Conservation (phyloP, 1,140 invertebrate species). For the Pseudachorutes palmiensis region DNA sequence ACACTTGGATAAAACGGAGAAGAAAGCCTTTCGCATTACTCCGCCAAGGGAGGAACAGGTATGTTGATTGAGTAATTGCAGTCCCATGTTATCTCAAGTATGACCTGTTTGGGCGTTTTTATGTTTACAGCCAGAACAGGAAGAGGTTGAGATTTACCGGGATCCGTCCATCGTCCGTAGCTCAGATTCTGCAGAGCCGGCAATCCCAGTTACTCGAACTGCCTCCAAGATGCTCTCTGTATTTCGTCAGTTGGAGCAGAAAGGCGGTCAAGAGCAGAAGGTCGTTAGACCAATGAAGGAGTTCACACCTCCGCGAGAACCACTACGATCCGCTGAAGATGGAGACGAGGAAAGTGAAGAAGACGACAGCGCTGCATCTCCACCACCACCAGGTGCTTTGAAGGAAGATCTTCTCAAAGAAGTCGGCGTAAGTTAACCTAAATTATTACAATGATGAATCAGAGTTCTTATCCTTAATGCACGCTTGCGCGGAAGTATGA, state of each 20-base stretch:
- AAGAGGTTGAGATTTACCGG: slow-evolving; percentile 63
- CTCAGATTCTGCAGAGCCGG: slow-evolving; percentile 51
- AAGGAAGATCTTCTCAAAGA: slow-evolving; percentile 55
- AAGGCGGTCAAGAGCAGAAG: slow-evolving; percentile 40
- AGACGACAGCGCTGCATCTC: slow-evolving; percentile 42
- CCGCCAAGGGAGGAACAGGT: slow-evolving; percentile 66
- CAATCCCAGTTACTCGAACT: slow-evolving; percentile 57
- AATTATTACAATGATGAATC: too few relatives aligned
- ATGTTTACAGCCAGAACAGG: slow-evolving; percentile 47
- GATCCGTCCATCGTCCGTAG: slow-evolving; percentile 65
- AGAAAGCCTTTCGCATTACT: slow-evolving; percentile 72
- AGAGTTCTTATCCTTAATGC: not conserved
- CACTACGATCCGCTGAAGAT: slow-evolving; percentile 45
- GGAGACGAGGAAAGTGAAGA: slow-evolving; percentile 54
- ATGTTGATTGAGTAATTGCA: not conserved
- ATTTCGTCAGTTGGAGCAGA: slow-evolving; percentile 77
- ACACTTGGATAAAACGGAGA: slow-evolving; percentile 51
- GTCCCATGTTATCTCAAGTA: not conserved
- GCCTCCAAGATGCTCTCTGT: slow-evolving; percentile 73
- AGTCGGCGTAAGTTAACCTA: slow-evolving; percentile 40
- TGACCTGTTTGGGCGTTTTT: slow-evolving; percentile 1
- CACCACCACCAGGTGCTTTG: slow-evolving; percentile 29
- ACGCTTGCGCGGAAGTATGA: not conserved
- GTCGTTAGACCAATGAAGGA: slow-evolving; percentile 67
- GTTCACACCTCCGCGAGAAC: slow-evolving; percentile 76